Percentiles rank a stretch among this genome's conserved stretches.
Conservation (phyloP, 1,140 invertebrate species). For the Frieseomelitta varia region DNA sequence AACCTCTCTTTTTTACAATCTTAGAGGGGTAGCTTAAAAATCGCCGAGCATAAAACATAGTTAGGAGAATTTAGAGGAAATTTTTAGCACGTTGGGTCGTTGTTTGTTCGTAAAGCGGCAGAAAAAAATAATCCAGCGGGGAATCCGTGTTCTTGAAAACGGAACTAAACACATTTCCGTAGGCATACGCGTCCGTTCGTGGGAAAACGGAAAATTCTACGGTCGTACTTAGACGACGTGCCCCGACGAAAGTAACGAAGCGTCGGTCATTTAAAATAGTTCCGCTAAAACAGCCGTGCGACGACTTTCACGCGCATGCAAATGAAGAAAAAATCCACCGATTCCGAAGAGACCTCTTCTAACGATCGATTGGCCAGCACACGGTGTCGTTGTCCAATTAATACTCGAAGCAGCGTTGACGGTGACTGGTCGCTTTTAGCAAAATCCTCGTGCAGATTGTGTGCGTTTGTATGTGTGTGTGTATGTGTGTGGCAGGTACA, state of each 20-base stretch:
- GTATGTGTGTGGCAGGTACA: neutral
- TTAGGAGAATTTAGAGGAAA: fast-evolving
- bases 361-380: neutral
- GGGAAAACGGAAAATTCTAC: constrained; percentile 37
- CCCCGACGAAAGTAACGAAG: constrained; percentile 51
- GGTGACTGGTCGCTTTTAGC: constrained; percentile 12
- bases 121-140: neutral
- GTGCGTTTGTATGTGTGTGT: neutral
- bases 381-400: constrained; percentile 13
- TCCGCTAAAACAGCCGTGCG: constrained; percentile 38
- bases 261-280: constrained; percentile 56
- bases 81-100: neutral
- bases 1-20: neutral
- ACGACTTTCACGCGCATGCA: constrained; percentile 47
- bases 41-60: neutral
- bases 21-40: constrained; percentile 4
- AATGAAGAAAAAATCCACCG: constrained; percentile 35
- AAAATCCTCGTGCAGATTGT: neutral
- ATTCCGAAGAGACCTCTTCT: constrained; percentile 6
- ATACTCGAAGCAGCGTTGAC: neutral
- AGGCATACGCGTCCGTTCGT: neutral
- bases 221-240: neutral
- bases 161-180: constrained; percentile 24
- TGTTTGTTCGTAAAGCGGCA: neutral
- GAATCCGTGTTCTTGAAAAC: neutral